Percentiles rank a stretch among this genome's conserved stretches.
phyloP scores from a whole-genome alignment of 2,113 vertebrate species.

The Grallaria varia region DNA sequence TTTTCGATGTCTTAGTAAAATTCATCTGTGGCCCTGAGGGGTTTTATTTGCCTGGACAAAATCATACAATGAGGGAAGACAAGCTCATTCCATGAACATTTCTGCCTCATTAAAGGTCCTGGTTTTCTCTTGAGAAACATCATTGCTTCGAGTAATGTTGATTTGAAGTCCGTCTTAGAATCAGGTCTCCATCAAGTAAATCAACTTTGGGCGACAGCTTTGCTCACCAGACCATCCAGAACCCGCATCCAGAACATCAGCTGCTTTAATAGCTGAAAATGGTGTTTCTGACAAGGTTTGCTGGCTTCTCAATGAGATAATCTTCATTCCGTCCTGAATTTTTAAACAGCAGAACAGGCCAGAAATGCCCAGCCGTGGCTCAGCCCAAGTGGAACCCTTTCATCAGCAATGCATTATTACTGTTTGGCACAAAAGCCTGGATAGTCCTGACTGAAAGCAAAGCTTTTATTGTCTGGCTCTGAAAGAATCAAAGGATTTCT shows the following conservation, averaged over 20 bases:
- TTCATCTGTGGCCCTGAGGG: background rate
- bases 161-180: background rate
- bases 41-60: background rate
- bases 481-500: conserved; percentile 8
- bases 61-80: background rate
- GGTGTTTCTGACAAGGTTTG: background rate
- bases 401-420: background rate
- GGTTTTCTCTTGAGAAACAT: background rate
- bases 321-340: background rate
- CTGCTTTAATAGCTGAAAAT: background rate
- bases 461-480: background rate
- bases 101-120: background rate
- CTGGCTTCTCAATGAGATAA: background rate
- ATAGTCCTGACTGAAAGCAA: background rate
- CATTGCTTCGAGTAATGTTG: background rate
- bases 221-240: background rate
- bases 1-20: background rate
- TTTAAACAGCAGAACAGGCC: background rate
- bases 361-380: background rate
- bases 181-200: background rate
- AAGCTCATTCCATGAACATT: background rate
- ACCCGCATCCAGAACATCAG: background rate
- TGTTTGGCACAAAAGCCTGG: background rate
- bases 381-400: background rate
- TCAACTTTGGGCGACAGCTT: background rate